Conservation (phyloP, 2,113 vertebrate genomes). For the Hippocampus guttulatus region DNA sequence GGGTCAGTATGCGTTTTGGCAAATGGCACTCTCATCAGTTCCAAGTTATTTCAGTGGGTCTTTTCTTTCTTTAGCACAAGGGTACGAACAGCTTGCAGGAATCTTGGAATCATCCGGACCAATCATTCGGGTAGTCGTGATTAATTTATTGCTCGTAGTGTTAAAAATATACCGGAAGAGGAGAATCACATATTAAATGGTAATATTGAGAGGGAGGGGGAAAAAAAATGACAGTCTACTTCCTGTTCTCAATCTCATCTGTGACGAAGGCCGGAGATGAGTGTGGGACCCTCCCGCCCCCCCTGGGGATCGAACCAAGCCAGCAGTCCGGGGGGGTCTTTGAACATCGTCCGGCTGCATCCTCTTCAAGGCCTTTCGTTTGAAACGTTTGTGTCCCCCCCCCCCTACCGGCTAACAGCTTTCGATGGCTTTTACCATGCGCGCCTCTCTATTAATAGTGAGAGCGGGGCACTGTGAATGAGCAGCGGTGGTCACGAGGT, state of each 20-base stretch:
- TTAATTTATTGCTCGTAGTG: too few species aligned
- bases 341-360: constrained; percentile 40
- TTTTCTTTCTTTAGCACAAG: too few species aligned
- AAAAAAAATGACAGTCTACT: not conserved
- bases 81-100: not conserved
- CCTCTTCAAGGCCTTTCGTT: constrained; percentile 30
- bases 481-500: not conserved
- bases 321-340: constrained; percentile 30
- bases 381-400: constrained; percentile 14
- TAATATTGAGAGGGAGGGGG: too few species aligned
- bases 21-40: too few species aligned
- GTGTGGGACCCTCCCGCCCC: constrained; percentile 1
- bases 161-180: too few species aligned
- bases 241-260: constrained; percentile 16
- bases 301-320: constrained; percentile 28
- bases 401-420: constrained; percentile 4
- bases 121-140: too few species aligned
- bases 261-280: constrained; percentile 38
- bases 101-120: too few species aligned
- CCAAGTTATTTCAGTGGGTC: too few species aligned
- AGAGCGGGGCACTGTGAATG: not conserved
- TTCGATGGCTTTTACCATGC: constrained; percentile 6
- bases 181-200: too few species aligned
- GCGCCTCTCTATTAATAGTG: constrained; percentile 5
- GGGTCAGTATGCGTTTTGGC: too few species aligned